These are phyloP conservation scores for Sphaerophoria taeniata DNA, from an alignment of 2,888 invertebrate species.

Conservation along the genomic window DNA sequence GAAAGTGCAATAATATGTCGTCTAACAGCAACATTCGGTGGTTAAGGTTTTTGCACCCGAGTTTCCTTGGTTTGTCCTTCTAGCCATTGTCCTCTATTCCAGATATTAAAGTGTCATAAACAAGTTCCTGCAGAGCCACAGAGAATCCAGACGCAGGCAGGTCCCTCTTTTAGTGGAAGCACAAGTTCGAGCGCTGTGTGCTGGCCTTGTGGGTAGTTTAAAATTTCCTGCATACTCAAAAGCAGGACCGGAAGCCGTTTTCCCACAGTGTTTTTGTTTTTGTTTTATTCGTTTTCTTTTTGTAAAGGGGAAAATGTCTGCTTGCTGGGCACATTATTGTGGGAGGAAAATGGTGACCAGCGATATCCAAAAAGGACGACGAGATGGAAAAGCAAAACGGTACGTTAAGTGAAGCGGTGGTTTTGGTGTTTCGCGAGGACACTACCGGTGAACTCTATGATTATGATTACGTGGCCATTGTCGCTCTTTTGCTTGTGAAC, in stretches of 20 bases:
- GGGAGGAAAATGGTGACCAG: not conserved
- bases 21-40: constrained; percentile 24
- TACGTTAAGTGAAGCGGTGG: not conserved
- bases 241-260: constrained; percentile 25
- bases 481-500: constrained; percentile 49
- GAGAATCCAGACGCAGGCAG: constrained; percentile 50
- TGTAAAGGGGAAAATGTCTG: constrained; percentile 46
- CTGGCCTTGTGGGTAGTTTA: constrained; percentile 60
- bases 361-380: constrained; percentile 1
- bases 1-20: constrained; percentile 18
- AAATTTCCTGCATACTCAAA: constrained; percentile 58
- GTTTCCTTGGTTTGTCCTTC: constrained; percentile 2
- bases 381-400: constrained; percentile 1
- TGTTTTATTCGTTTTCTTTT: not conserved
- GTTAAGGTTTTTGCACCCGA: constrained; percentile 55
- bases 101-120: constrained; percentile 71
- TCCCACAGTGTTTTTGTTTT: not conserved
- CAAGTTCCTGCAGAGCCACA: constrained; percentile 53
- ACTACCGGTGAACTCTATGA: not conserved
- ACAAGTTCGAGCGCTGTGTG: constrained; percentile 26
- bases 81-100: constrained; percentile 55
- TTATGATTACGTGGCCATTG: constrained; percentile 67
- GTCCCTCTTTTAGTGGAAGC: constrained; percentile 38
- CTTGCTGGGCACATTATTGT: constrained; percentile 21
- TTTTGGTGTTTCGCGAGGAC: constrained; percentile 11